Conservation (phyloP, 2,888 invertebrate species). For the Sminthurinus aureus region DNA sequence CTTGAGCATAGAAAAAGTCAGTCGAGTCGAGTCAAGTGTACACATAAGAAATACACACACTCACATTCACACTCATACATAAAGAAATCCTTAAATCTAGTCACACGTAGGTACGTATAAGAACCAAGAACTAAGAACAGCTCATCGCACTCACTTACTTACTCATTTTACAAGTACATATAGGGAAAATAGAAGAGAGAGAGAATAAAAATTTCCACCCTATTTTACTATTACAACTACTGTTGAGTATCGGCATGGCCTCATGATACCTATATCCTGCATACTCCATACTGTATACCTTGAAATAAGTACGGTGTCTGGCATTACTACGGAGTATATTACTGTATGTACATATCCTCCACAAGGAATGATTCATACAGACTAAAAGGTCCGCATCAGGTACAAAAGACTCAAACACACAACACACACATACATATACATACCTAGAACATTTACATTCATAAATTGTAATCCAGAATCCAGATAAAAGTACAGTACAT, state of each 20-base stretch:
- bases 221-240: background rate
- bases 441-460: background rate
- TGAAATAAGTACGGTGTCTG: too few species aligned
- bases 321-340: too few species aligned
- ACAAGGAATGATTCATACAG: constrained; percentile 16
- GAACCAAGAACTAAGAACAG: too few species aligned
- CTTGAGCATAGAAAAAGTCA: too few species aligned
- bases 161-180: background rate
- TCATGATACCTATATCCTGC: background rate
- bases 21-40: constrained; percentile 4
- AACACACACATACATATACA: background rate
- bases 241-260: constrained; percentile 14
- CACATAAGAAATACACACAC: background rate
- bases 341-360: background rate
- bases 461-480: background rate
- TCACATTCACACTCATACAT: too few species aligned
- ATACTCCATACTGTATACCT: background rate
- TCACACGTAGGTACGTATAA: background rate
- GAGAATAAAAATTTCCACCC: constrained; percentile 10
- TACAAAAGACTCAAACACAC: background rate
- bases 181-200: background rate
- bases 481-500: background rate
- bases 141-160: background rate
- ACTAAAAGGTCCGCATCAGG: background rate
- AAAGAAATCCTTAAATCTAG: background rate